Base-by-base conservation (phyloP, 2,113 vertebrate species). In the Saccopteryx leptura region DNA sequence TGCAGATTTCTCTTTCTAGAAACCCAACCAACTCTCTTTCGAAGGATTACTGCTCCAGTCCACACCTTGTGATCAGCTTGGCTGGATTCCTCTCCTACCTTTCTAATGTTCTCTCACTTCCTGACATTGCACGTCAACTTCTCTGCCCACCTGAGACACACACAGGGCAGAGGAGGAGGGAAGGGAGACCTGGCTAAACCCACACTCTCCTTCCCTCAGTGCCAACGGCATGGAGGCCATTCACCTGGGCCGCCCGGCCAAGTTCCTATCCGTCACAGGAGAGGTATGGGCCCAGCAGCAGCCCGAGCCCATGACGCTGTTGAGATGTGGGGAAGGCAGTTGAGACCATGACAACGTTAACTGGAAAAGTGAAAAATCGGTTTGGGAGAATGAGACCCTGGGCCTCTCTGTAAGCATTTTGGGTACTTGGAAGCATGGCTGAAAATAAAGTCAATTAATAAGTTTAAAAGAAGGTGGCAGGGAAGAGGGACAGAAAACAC, bases 1-100 rank as follows among this genome's bases (percentile, higher is more conserved):
- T 3, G 58, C 52, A 17, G 95, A 31, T 88, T 88, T 46, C 82
- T 92, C 95, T 96, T 96, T 96, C 95, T 80, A 96, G 93, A 94
- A 95, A 93, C 28, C 58, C 9, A 1, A 46, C 88, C 12, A 0
- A 63, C 97, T 87, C 88, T 92, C 93, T 92, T 82, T 95, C 26
- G 9, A 66, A 39, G 86, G 79, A 97, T 97, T 78, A 56, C 68
- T 48, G 50, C 26, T 96, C 89, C 71, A 94, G 89, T 96, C 46
- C 90, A 94, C 48, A 94, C 90, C 93, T 95, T 94, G 52, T 71
- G n/a, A 93, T 94, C n/a, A 74, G 58, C 94, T 52, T 65, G 76
- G 19, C 74, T 93, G 21, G 74, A 90, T 66, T 98, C n/a, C n/a
- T 79, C 80, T 63, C 75, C 90, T 75, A 81, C 63, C 63, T 95